Base-by-base conservation (phyloP, 1,140 invertebrate genomes). In the Triops cancriformis region DNA sequence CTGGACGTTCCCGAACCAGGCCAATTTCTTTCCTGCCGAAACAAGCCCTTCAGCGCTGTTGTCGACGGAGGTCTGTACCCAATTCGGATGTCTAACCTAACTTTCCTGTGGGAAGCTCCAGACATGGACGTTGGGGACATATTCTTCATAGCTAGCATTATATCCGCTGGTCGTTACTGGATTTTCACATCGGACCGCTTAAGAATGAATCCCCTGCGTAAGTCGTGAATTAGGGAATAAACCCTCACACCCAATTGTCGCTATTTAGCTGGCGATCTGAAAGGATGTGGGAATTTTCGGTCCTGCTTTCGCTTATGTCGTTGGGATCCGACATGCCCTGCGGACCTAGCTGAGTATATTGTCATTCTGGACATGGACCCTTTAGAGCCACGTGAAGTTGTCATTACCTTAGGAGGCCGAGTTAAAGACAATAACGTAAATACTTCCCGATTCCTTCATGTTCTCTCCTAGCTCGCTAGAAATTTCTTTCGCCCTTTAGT, bases 111-210 rank as follows among this genome's bases (percentile, higher is more conserved):
- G 78, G 74, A 76, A 73, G 74, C 74, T 5, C 75, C 78, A 11
- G 64, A 73, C 14, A 28, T 27, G 18, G 75, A 79, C 27, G 75
- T 79, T 18, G 78, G 78, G 23, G 78, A 79, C 72, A 77, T 79
- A 28, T 75, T 76, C 23, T 79, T 79, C 12, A 76, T 79, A 51
- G 77, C 77, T 10, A 79, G 78, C 28, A 73, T 79, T 23, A 31
- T 79, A 77, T 27, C 73, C 1, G 75, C 75, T 31, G 75, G 76
- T n/a, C 74, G 78, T n/a, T 79, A 79, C 45, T 79, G 78, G 78
- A 64, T 79, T 43, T 72, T 79, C 72, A 79, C 75, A 1, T 79
- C 78, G 18, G 78, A 79, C n/a, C 76, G 78, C 18, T 73, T 79
- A 77, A 26, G 76, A 31, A 74, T 64, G 31, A 79, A 79, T 42